A percentile compares a stretch with the other conserved stretches of the same genome.
Conservation (phyloP, 2,113 vertebrate species). For the Actenoides lindsayi region DNA sequence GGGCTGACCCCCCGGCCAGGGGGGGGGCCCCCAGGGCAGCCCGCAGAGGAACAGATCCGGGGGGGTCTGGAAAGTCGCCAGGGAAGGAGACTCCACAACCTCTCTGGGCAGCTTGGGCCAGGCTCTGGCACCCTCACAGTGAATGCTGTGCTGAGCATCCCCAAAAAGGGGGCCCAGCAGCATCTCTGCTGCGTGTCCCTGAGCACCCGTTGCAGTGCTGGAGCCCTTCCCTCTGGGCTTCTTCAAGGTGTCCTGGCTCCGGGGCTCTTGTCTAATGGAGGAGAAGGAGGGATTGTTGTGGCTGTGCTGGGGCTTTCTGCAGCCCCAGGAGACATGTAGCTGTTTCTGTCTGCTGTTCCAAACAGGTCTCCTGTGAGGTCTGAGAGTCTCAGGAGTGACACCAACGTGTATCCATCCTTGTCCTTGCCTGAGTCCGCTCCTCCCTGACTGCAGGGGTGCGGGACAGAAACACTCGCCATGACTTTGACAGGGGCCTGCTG, state of each 20-base stretch:
- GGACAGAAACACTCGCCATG: background rate
- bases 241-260: background rate
- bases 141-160: background rate
- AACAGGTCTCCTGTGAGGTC: background rate
- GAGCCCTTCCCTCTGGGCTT: background rate
- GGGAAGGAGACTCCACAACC: no score
- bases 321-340: rapidly evolving
- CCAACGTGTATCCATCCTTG: rapidly evolving
- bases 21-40: no score
- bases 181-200: background rate
- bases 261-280: background rate
- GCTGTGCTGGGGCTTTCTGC: background rate
- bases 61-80: no score
- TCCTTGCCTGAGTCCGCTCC: background rate
- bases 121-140: no score
- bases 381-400: background rate
- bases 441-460: background rate
- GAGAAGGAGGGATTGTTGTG: background rate
- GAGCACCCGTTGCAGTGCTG: background rate
- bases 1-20: no score
- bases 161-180: background rate
- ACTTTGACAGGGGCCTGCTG: background rate
- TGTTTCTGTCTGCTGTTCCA: background rate
- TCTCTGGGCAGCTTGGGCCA: no score
- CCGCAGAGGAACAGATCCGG: no score